Base-by-base conservation (phyloP, 2,888 invertebrate species). In the Drosophila eohydei region DNA sequence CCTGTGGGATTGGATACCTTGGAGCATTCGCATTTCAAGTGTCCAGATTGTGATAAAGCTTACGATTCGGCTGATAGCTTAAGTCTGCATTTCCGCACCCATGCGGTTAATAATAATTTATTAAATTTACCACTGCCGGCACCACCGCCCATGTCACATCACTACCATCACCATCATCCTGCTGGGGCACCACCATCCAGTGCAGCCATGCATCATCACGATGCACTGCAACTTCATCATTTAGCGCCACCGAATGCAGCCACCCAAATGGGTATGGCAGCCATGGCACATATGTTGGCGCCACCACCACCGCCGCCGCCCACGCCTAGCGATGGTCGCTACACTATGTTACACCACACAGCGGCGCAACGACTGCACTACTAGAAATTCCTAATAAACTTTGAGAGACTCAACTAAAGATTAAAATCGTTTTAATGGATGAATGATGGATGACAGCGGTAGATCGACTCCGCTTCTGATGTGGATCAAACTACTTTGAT, bases 41-140 rank as follows among this genome's bases (percentile, higher is more conserved):
- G 93, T 70, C 92, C 93, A 0, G 93, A 93, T 55, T 93, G 93
- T 74, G 91, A 92, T 75, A 92, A 92, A 60, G 92, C 92, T 7
- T 93, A 92, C 61, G 88, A 92, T 36, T 90, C 92, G 3, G 91
- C 93, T 0, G 89, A 91, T 34, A 91, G 90, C 62, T 81, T 93
- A 12, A 92, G 91, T 52, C 72, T 91, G 2, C 93, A 93, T 76
- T 92, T 92, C 61, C 92, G 93, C 12, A 91, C 91, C 3, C 93
- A 93, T 71, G 91, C 90, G 0, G 77, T 71, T 5, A 90, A 84
- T 41, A 89, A 81, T 68, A 89, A 84, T 71, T 67, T 91, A 9
- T 71, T 92, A 2, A 87, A 84, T 54, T 71, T 91, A 14, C 91
- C 92, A 0, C 66, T 92, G 54, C 72, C 84, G 46, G 78, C 81